Evolutionary conservation across 2,797 vertebrate species (phyloP), one percentile per base, ranked within the genome.

Genomic region (Gobio occitaniae): DNA sequence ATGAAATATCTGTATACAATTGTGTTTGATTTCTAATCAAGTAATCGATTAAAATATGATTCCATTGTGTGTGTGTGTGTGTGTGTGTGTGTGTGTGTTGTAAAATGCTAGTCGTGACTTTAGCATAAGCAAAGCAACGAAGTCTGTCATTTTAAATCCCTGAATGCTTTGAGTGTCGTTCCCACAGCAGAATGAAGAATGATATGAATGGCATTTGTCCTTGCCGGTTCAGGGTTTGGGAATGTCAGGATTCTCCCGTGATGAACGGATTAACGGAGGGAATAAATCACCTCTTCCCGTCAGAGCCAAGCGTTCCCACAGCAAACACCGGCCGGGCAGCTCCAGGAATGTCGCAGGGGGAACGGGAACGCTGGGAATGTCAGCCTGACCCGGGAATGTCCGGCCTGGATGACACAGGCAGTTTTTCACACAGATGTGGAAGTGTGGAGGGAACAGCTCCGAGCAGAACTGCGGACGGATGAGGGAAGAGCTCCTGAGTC

Each of bases 291-390:
- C 52, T 76, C 19, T 76, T 38, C 41, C 36, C 36, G 9, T 5
- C 2, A 1, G 19, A 3, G 50, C 10, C 29, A 36, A 19, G 36
- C 29, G 17, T 19, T 54, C 17, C 17, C 29, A 32, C 12, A 75
- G 25, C 47, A 65, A n/a, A 54, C 48, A 41, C 32, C 17, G 56
- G 25, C 63, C 29, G 4, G 29, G 47, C 54, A 54, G 19, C 47
- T 38, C 47, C 65, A 69, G 50, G 66, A 82, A 82, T 63, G 80
- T 82, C 11, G 41, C 80, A 74, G 54, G 61, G 5, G 59, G 11
- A 48, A 72, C 15, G 2, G 17, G 54, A 82, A 36, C 54, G 11
- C 38, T 17, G 32, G 69, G 54, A 82, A 82, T 82, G 38, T 70
- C 79, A 29, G 21, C 5, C 50, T 15, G 15, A 81, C 61, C 61